Base-by-base conservation (phyloP, 2,888 invertebrate genomes). In the Cyrtodaria siliqua region DNA sequence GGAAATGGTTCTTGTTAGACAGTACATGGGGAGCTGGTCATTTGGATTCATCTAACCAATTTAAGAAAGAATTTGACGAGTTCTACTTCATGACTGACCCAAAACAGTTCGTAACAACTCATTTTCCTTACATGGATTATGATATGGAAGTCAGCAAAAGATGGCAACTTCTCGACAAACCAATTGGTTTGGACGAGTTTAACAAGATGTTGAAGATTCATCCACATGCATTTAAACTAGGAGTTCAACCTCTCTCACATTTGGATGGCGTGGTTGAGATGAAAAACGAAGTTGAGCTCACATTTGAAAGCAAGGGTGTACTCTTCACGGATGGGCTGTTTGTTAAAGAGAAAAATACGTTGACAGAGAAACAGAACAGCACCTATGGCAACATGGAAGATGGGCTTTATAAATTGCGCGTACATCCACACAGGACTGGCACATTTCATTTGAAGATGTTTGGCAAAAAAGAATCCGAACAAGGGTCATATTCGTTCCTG, bases 71-170 rank as follows among this genome's bases (percentile, higher is more conserved):
- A 4, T 82, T 79, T 29, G 69, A 83, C 8, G 89, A 89, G 2
- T 78, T 79, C 55, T 87, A 83, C 57, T 89, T 89, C 73, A 69
- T 89, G 9, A 82, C 87, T 0, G 85, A 87, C 40, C 88, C 87
- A 0, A 72, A 82, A 24, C 66, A 71, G 23, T 83, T 88, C 23
- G 66, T 84, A n/a, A 64, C 71, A 23, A 56, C 68, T 16, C 87
- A 87, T 61, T 86, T 85, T 61, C 86, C 87, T 12, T 83, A 79
- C 18, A 71, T 78, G 66, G 69, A 84, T 23, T 49, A 63, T 6
- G 64, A 83, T 26, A 70, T 82, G 62, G 49, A 44, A 23, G 59
- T 64, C 27, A 86, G 86, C 73, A 55, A 63, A 55, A 56, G 69
- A 27, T 79, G 80, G 73, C 88, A 88, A 59, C 72, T 88, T 2